Evolutionary conservation across 2,888 invertebrate species (phyloP).

Genomic region (Cerceris rybyensis): DNA sequence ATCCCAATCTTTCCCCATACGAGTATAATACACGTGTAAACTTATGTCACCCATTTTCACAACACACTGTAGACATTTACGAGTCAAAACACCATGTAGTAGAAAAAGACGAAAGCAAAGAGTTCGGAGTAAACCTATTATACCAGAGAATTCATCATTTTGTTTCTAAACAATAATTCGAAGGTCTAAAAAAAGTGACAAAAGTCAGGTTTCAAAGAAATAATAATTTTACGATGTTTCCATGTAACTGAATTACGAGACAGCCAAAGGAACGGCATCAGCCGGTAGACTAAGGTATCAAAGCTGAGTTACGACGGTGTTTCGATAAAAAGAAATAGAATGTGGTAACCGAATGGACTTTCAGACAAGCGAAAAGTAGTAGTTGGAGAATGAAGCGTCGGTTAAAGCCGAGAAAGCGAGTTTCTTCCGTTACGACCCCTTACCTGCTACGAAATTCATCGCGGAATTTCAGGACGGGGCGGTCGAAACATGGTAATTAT

Average conservation of each 20-base stretch:
- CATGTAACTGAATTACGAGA: constrained; percentile 46
- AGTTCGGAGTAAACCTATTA: background rate
- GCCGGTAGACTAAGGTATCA: constrained; percentile 12
- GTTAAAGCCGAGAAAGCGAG: constrained; percentile 50
- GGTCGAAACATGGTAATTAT: constrained; percentile 71
- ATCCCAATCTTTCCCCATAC: no score
- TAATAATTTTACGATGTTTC: constrained; percentile 18
- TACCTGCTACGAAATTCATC: constrained; percentile 54
- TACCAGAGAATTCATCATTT: background rate
- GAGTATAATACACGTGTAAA: no score
- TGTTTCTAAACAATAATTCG: background rate
- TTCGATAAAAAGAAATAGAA: constrained; percentile 38
- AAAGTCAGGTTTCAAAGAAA: background rate
- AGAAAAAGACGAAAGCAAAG: no score
- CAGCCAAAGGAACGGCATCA: constrained; percentile 24
- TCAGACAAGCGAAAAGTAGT: constrained; percentile 63
- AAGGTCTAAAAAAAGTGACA: background rate
- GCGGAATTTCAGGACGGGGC: constrained; percentile 38
- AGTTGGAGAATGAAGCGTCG: constrained; percentile 58
- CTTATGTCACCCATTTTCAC: no score
- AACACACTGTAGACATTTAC: no score
- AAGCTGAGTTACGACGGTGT: constrained; percentile 19
- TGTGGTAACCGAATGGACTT: constrained; percentile 47
- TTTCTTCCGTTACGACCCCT: constrained; percentile 29
- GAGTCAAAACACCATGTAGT: no score